Evolutionary conservation across 1,140 invertebrate genomes (phyloP).

Genomic region (Globodera ellingtonae): DNA sequence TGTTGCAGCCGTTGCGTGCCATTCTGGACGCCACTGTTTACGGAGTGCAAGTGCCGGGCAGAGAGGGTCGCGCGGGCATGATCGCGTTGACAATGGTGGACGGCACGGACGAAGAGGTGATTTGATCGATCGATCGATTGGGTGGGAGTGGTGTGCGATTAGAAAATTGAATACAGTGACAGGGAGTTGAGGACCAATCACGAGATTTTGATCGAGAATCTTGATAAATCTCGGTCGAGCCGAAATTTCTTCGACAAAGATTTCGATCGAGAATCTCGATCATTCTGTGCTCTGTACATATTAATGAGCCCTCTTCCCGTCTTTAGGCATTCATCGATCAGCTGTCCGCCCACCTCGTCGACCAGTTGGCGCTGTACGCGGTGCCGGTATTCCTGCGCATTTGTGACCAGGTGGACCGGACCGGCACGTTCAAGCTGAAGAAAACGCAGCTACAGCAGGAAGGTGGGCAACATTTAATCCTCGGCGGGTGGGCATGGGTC

Average conservation of each 20-base stretch:
- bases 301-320: too few species aligned
- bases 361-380: slow-evolving; percentile 45
- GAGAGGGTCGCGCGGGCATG: slow-evolving; percentile 93
- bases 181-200: too few species aligned
- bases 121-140: too few species aligned
- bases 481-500: too few species aligned
- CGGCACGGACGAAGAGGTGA: slow-evolving; percentile 48
- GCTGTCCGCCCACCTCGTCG: slow-evolving; percentile 33
- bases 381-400: slow-evolving; percentile 54
- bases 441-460: slow-evolving; percentile 47
- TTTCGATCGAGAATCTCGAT: too few species aligned
- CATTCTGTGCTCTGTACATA: too few species aligned
- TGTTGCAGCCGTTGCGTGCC: slow-evolving; percentile 69
- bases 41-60: slow-evolving; percentile 78
- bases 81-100: slow-evolving; percentile 74
- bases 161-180: background rate
- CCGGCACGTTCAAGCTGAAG: slow-evolving; percentile 56
- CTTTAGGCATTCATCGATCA: slow-evolving; percentile 41
- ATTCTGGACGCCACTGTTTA: slow-evolving; percentile 90
- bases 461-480: slow-evolving; percentile 4
- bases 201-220: too few species aligned
- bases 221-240: too few species aligned
- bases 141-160: slow-evolving; percentile 6
- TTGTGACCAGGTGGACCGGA: slow-evolving; percentile 52
- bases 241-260: too few species aligned